Conservation (phyloP, 2,113 vertebrate species). For the Tetrao urogallus region DNA sequence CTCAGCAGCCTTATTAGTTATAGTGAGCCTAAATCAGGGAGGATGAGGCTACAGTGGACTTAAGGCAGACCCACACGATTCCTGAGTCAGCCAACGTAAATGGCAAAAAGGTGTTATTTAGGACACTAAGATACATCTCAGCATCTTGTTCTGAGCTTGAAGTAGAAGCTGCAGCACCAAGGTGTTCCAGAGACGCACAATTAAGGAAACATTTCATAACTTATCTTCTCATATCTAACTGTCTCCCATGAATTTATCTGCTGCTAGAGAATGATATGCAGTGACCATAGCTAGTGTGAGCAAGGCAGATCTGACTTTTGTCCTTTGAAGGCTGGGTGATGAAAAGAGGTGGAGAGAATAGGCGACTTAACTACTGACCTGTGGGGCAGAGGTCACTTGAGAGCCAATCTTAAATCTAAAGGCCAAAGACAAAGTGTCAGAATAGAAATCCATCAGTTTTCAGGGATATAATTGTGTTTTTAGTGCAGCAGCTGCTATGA, state of each 20-base stretch:
- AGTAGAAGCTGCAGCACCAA: neutral
- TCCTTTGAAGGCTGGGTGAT: conserved; percentile 64
- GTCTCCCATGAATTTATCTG: neutral
- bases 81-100: neutral
- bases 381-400: conserved; percentile 77
- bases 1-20: neutral
- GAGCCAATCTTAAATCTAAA: conserved; percentile 76
- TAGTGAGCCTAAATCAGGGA: neutral
- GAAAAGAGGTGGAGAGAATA: conserved; percentile 74
- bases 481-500: conserved; percentile 74
- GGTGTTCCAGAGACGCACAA: neutral
- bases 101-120: neutral
- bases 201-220: neutral
- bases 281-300: neutral
- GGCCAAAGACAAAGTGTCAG: conserved; percentile 53
- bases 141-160: neutral
- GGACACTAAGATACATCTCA: neutral
- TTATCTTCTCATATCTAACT: neutral
- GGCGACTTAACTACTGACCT: conserved; percentile 92
- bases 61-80: neutral
- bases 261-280: conserved; percentile 30
- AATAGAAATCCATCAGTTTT: conserved; percentile 55
- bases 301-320: conserved; percentile 63
- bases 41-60: neutral
- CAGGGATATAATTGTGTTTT: conserved; percentile 38